Conservation (phyloP, 2,797 vertebrate species). For the Tinamus major region DNA sequence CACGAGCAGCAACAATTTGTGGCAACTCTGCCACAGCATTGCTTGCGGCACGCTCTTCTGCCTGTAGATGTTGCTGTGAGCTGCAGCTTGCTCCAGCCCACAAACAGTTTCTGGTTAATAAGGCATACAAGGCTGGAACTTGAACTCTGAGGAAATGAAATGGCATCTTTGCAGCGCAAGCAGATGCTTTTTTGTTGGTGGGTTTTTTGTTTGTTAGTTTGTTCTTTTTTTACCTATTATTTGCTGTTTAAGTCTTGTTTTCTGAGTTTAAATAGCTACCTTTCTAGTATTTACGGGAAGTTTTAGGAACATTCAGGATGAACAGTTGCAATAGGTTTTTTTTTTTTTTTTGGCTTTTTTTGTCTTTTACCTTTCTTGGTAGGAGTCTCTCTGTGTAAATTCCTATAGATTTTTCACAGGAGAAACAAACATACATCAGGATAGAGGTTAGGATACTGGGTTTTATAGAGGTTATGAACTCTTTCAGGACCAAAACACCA, state of each 20-base stretch:
- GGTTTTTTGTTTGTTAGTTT: neutral
- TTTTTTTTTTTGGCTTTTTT: neutral
- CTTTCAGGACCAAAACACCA: neutral
- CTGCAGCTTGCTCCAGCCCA: neutral
- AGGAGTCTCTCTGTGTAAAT: neutral
- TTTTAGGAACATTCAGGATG: neutral
- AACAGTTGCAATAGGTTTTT: neutral
- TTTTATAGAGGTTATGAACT: neutral
- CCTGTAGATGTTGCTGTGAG: slow-evolving; percentile 11
- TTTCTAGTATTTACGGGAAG: neutral
- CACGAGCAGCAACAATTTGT: neutral
- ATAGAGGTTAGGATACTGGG: neutral
- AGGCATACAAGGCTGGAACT: neutral
- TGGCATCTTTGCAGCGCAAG: neutral
- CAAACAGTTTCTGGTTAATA: neutral
- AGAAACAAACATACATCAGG: neutral
- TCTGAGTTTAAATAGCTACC: neutral
- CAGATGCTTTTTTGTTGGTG: neutral
- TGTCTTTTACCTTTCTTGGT: neutral
- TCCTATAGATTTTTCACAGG: neutral
- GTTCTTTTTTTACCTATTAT: neutral
- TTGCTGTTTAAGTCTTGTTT: neutral
- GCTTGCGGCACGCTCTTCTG: neutral
- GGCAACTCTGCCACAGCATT: neutral
- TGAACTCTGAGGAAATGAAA: neutral